Evolutionary conservation across 2,797 vertebrate species (phyloP).

Genomic region (Protonibea diacanthus): DNA sequence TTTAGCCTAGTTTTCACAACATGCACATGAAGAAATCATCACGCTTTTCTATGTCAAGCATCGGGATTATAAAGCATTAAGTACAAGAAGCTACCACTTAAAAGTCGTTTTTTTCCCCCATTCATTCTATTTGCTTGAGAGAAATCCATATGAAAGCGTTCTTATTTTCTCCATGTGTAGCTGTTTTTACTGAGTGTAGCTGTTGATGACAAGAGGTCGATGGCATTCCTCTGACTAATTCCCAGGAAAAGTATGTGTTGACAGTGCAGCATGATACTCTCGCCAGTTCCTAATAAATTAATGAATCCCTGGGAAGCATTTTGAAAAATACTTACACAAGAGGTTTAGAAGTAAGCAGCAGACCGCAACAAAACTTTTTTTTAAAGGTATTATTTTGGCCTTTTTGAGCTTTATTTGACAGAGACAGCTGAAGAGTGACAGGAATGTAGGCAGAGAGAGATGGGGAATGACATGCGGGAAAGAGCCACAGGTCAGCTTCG

Average conservation of each 20-base stretch:
- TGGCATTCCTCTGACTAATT: constrained; percentile 39
- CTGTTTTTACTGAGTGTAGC: constrained; percentile 46
- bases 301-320: constrained; percentile 26
- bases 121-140: constrained; percentile 20
- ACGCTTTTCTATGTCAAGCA: background rate
- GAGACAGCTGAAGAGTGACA: too few species aligned
- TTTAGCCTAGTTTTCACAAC: constrained; percentile 1
- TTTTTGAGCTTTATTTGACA: too few species aligned
- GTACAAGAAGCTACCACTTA: background rate
- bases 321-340: constrained; percentile 18
- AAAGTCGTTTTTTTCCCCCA: background rate
- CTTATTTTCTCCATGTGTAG: background rate
- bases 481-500: too few species aligned
- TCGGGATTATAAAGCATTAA: constrained; percentile 13
- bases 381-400: too few species aligned
- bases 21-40: background rate
- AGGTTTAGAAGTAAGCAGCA: constrained; percentile 11
- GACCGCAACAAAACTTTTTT: background rate
- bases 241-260: constrained; percentile 47
- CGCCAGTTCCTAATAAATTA: constrained; percentile 47
- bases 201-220: constrained; percentile 24
- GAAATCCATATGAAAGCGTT: constrained; percentile 8
- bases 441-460: too few species aligned
- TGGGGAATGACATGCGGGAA: too few species aligned
- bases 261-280: constrained; percentile 33